Percentiles rank a stretch among this genome's conserved stretches.
Conservation (phyloP, 1,140 invertebrate genomes). For the Brachionus manjavacas region DNA sequence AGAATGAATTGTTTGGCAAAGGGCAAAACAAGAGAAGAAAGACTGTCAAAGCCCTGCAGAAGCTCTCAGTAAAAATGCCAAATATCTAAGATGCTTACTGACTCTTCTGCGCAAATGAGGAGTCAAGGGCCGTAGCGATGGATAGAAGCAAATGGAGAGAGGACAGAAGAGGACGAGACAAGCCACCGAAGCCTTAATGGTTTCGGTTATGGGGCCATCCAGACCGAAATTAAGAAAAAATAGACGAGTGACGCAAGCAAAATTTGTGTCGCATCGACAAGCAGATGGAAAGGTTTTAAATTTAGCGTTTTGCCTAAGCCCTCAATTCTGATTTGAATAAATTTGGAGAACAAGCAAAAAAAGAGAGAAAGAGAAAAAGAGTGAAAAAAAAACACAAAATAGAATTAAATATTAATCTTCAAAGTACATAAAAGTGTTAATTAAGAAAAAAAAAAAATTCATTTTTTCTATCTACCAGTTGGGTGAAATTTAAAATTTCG, state of each 20-base stretch:
- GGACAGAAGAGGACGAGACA: too few species aligned
- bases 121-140: too few species aligned
- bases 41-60: too few species aligned
- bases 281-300: background rate
- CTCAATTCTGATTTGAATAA: slow-evolving; percentile 7
- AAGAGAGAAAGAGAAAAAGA: background rate
- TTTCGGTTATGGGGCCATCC: too few species aligned
- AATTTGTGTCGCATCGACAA: background rate
- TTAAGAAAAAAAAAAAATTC: slow-evolving; percentile 3
- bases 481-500: background rate
- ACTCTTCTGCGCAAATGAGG: too few species aligned
- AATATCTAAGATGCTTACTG: too few species aligned
- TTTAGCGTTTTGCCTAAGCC: background rate
- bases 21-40: too few species aligned
- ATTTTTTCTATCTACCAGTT: background rate
- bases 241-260: background rate
- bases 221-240: too few species aligned
- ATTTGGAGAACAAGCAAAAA: background rate
- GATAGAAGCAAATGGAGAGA: too few species aligned
- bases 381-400: background rate
- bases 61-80: too few species aligned
- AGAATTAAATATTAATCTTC: slow-evolving; percentile 31
- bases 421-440: slow-evolving; percentile 39
- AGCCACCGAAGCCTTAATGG: too few species aligned
- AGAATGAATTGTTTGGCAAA: too few species aligned